phyloP scores from a whole-genome alignment of 1,140 invertebrate species.

The Pentalonia nigronervosa region DNA sequence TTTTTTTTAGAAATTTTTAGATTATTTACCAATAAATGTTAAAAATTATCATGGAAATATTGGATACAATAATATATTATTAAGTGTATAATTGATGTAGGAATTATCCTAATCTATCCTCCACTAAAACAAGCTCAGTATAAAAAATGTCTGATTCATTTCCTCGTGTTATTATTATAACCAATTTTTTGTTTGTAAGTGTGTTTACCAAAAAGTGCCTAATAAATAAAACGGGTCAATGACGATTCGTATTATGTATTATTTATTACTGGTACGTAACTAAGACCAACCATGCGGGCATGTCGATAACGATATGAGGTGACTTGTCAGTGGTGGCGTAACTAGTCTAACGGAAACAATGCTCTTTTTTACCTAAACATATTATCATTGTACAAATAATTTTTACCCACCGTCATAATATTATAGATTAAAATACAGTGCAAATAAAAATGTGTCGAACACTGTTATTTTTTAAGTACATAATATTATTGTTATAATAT shows the following conservation, averaged over 20 bases:
- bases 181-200: background rate
- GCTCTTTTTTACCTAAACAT: background rate
- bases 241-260: conserved; percentile 24
- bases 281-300: conserved; percentile 42
- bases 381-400: background rate
- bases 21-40: no score
- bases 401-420: background rate
- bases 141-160: background rate
- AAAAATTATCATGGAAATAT: background rate
- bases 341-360: conserved; percentile 44
- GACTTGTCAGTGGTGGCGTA: conserved; percentile 1
- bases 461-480: background rate
- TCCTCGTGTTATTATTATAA: background rate
- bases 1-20: no score
- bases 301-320: conserved; percentile 39
- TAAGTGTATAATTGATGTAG: background rate
- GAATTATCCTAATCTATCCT: background rate
- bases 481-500: background rate
- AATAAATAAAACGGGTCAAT: conserved; percentile 45
- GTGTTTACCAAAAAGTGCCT: background rate
- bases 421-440: background rate
- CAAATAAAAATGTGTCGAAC: background rate
- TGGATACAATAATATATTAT: background rate
- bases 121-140: background rate
- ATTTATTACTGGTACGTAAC: background rate